Conservation (phyloP, 2,113 vertebrate species). For the Oriolus oriolus region DNA sequence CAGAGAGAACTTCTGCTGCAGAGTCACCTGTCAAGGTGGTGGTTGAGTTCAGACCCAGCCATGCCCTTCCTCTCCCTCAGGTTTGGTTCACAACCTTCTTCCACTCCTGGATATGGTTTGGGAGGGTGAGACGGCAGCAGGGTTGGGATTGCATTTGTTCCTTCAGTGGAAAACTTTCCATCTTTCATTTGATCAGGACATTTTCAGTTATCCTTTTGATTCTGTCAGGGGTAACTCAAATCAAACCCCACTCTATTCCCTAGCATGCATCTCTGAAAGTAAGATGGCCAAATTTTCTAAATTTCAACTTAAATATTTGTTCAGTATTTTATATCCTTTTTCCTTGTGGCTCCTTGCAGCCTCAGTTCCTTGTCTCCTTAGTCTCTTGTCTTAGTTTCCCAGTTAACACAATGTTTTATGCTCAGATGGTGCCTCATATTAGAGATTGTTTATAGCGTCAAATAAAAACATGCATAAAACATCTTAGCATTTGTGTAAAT, state of each 20-base stretch:
- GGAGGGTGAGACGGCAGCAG: fast-evolving
- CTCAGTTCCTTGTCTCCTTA: not conserved
- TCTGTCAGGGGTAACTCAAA: not conserved
- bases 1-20: not conserved
- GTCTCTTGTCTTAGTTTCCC: not conserved
- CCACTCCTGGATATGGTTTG: not conserved
- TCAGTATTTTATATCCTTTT: not conserved
- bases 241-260: not conserved
- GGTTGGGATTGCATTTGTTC: not conserved
- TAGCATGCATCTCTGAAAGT: not conserved
- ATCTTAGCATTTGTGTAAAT: not conserved
- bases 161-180: not conserved
- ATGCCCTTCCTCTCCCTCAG: not conserved
- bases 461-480: not conserved
- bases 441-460: not conserved
- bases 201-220: not conserved
- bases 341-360: not conserved
- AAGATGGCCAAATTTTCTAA: not conserved
- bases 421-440: not conserved
- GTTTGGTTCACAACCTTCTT: not conserved
- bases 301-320: not conserved
- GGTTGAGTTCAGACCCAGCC: not conserved
- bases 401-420: not conserved
- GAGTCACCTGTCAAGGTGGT: not conserved
- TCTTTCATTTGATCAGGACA: not conserved